Conservation (phyloP, 2,888 invertebrate genomes). For the Miltochrista miniata region DNA sequence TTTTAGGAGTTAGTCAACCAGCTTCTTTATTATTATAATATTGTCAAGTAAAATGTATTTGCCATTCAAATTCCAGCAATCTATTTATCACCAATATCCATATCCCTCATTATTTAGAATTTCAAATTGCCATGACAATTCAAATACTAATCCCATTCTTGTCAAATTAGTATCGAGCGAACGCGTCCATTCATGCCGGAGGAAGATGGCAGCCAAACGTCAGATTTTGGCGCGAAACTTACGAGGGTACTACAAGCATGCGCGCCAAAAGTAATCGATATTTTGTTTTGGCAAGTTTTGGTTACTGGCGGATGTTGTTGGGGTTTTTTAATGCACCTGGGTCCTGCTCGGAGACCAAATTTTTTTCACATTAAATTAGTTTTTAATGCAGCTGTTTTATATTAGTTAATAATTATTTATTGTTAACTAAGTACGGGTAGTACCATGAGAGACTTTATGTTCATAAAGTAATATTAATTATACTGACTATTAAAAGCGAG, state of each 20-base stretch:
- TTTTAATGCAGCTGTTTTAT: too few relatives aligned
- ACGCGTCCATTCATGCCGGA: slow-evolving; percentile 33
- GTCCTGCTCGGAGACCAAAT: too few relatives aligned
- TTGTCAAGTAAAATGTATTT: too few relatives aligned
- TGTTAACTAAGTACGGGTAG: too few relatives aligned
- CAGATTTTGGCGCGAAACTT: slow-evolving; percentile 71
- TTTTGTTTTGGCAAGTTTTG: slow-evolving; percentile 36
- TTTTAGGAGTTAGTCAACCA: too few relatives aligned
- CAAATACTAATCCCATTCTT: slow-evolving; percentile 29
- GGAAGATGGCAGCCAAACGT: slow-evolving; percentile 42
- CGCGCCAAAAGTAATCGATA: slow-evolving; percentile 67
- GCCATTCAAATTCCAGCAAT: background rate
- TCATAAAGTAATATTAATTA: too few relatives aligned
- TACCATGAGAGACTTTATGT: too few relatives aligned
- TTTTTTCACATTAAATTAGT: too few relatives aligned
- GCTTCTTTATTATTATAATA: too few relatives aligned
- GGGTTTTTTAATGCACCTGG: too few relatives aligned
- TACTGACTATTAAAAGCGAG: too few relatives aligned
- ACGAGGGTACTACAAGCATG: slow-evolving; percentile 58
- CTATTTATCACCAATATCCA: slow-evolving; percentile 5
- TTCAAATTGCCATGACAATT: slow-evolving; percentile 21
- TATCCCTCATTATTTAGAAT: slow-evolving; percentile 15
- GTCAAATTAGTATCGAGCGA: slow-evolving; percentile 41
- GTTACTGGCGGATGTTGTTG: slow-evolving; percentile 37
- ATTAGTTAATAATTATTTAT: too few relatives aligned